Conservation (phyloP, 2,888 invertebrate genomes). For the Willowsia nigromaculata region DNA sequence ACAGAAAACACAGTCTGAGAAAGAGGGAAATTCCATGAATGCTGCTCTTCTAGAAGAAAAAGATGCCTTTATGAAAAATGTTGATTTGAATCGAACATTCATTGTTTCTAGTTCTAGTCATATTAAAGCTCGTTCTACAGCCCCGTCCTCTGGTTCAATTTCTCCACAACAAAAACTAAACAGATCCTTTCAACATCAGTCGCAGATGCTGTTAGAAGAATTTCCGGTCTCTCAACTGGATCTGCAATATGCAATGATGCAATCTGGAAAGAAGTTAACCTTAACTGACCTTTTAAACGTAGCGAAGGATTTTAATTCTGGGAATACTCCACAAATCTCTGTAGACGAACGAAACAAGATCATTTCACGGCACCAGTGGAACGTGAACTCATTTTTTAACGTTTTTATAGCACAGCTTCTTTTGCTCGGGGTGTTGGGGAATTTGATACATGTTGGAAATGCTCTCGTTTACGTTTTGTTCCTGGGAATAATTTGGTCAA, state of each 20-base stretch:
- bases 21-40: constrained; percentile 20
- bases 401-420: constrained; percentile 71
- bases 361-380: constrained; percentile 59
- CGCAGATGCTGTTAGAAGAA: background rate
- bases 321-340: constrained; percentile 66
- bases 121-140: background rate
- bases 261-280: constrained; percentile 73
- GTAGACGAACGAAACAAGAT: constrained; percentile 63
- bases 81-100: constrained; percentile 63
- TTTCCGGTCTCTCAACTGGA: background rate
- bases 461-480: constrained; percentile 50
- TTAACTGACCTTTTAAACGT: constrained; percentile 69
- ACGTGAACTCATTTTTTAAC: constrained; percentile 54
- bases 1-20: constrained; percentile 6
- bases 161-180: constrained; percentile 16
- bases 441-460: constrained; percentile 50
- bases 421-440: constrained; percentile 67
- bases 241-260: constrained; percentile 51
- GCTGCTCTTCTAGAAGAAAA: background rate
- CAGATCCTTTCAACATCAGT: constrained; percentile 6
- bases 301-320: constrained; percentile 73
- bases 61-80: constrained; percentile 14
- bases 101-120: constrained; percentile 41
- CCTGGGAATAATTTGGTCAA: constrained; percentile 61
- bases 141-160: background rate